phyloP scores from a whole-genome alignment of 2,113 vertebrate genomes.

The Caloenas nicobarica region DNA sequence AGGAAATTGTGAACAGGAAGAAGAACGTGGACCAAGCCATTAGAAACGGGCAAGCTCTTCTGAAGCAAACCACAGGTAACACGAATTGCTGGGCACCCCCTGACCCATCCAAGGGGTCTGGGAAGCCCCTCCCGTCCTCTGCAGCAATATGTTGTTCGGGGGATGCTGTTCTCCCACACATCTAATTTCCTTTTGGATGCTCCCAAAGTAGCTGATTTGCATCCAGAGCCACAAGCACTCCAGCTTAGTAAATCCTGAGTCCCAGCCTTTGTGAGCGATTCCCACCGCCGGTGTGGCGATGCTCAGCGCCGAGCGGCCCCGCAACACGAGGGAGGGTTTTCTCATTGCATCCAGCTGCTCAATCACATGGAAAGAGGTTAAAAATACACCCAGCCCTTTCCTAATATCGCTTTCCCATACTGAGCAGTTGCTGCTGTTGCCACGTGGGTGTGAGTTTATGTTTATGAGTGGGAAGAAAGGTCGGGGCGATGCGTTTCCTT shows the following conservation, averaged over 20 bases:
- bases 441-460: conserved; percentile 61
- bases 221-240: not conserved
- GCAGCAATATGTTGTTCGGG: not conserved
- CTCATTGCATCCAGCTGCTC: conserved; percentile 46
- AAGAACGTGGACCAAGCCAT: conserved; percentile 98
- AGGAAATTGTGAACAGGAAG: conserved; percentile 96
- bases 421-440: conserved; percentile 54
- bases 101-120: not conserved
- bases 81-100: not conserved
- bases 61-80: conserved; percentile 97
- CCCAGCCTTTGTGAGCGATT: not conserved
- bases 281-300: not conserved
- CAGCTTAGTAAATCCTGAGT: not conserved
- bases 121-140: not conserved
- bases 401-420: conserved; percentile 50
- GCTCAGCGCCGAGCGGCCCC: not conserved
- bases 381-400: conserved; percentile 52
- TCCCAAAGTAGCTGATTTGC: not conserved
- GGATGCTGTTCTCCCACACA: not conserved
- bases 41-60: conserved; percentile 94
- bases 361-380: conserved; percentile 47
- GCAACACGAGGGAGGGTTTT: not conserved
- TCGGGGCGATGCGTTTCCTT: conserved; percentile 37
- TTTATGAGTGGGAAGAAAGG: conserved; percentile 62
- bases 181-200: not conserved